Evolutionary conservation across 2,888 invertebrate species (phyloP).

Genomic region (Myathropa florea): DNA sequence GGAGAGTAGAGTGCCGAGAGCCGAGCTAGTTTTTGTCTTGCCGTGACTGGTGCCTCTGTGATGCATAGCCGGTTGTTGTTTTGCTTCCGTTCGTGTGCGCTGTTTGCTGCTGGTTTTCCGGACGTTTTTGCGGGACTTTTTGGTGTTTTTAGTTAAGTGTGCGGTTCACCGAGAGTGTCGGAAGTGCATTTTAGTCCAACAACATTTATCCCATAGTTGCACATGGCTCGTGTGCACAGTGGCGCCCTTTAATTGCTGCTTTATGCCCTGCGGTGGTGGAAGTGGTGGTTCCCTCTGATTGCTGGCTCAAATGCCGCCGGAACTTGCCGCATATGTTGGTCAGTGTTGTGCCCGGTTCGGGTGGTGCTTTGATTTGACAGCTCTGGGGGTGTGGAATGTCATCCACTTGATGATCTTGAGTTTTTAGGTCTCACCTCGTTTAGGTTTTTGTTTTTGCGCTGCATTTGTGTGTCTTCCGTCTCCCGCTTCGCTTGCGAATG

Average conservation of each 20-base stretch:
- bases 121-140: slow-evolving; percentile 35
- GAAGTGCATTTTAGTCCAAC: slow-evolving; percentile 71
- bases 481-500: slow-evolving; percentile 22
- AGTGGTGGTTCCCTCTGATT: slow-evolving; percentile 11
- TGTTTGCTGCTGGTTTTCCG: slow-evolving; percentile 38
- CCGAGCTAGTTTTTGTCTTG: slow-evolving; percentile 55
- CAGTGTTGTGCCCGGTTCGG: slow-evolving; percentile 10
- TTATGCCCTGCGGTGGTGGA: slow-evolving; percentile 52
- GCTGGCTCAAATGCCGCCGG: slow-evolving; percentile 58
- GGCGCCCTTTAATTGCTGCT: slow-evolving; percentile 66
- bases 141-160: slow-evolving; percentile 67
- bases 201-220: slow-evolving; percentile 63
- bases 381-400: slow-evolving; percentile 8
- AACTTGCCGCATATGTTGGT: slow-evolving; percentile 36
- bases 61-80: slow-evolving; percentile 37
- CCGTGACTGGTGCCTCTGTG: slow-evolving; percentile 26
- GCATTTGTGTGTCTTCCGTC: background rate
- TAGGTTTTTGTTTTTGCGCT: background rate
- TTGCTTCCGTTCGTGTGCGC: slow-evolving; percentile 59
- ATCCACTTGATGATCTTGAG: slow-evolving; percentile 58
- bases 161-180: slow-evolving; percentile 72
- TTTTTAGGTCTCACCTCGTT: slow-evolving; percentile 25
- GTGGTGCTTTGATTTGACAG: slow-evolving; percentile 31
- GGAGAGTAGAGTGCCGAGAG: too few relatives aligned
- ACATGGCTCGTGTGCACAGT: slow-evolving; percentile 35